Percentiles rank a stretch among this genome's conserved stretches.
Conservation (phyloP, 2,113 vertebrate species). For the Glaucomys volans region DNA sequence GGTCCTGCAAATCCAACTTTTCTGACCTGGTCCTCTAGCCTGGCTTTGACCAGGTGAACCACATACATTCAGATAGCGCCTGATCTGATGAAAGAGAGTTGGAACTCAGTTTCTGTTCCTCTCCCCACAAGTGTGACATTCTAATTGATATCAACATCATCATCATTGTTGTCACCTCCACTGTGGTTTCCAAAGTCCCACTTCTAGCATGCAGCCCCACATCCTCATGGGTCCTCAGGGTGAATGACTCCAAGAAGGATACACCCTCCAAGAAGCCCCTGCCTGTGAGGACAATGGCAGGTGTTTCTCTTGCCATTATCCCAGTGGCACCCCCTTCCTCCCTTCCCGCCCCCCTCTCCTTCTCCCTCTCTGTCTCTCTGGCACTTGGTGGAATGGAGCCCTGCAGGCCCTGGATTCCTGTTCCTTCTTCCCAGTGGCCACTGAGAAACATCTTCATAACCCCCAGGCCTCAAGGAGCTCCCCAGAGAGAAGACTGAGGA, state of each 20-base stretch:
- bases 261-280: neutral
- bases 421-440: neutral
- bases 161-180: neutral
- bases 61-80: neutral
- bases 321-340: no score
- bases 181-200: neutral
- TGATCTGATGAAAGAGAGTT: neutral
- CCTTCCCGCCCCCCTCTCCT: neutral
- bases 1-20: neutral
- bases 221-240: neutral
- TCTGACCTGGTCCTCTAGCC: neutral
- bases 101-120: conserved; percentile 17
- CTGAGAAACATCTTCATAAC: neutral
- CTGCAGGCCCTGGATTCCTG: neutral
- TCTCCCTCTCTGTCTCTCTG: neutral
- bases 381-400: neutral
- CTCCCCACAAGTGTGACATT: neutral
- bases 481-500: neutral
- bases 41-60: neutral
- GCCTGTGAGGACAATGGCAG: neutral
- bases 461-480: neutral
- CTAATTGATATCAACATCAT: neutral
- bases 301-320: neutral
- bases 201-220: neutral
- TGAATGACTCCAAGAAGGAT: neutral